Percentiles rank a stretch among this genome's conserved stretches.
These are phyloP conservation scores for Ceuthmochares aereus DNA, from an alignment of 2,113 vertebrate genomes.

Conservation along the genomic window DNA sequence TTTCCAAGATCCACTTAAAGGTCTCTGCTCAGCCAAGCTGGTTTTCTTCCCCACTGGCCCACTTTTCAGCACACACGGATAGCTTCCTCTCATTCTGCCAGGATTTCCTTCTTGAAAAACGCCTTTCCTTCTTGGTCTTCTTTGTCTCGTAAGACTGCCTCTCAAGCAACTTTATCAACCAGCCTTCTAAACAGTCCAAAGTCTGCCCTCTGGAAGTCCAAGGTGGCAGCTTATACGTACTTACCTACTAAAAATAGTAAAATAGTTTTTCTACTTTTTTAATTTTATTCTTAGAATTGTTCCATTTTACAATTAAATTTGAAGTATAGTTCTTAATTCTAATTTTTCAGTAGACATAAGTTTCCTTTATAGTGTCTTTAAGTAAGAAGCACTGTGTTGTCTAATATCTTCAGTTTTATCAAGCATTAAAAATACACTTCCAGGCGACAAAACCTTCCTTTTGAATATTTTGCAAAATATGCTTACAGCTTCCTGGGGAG, in stretches of 20 bases:
- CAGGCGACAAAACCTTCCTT: background rate
- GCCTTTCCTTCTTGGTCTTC: no score
- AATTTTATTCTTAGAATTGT: conserved; percentile 4
- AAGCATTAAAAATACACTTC: conserved; percentile 19
- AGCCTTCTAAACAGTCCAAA: no score
- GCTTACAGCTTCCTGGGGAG: background rate
- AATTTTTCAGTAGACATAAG: conserved; percentile 18
- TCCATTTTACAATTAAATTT: conserved; percentile 52
- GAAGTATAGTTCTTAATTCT: conserved; percentile 54
- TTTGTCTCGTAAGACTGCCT: no score
- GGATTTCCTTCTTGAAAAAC: no score
- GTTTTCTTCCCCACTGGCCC: no score
- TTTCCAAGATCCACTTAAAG: no score
- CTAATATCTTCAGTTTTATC: conserved; percentile 49
- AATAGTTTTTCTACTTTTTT: background rate
- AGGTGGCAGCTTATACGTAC: background rate
- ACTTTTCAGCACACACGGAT: no score
- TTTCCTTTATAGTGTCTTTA: conserved; percentile 29
- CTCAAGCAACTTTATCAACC: no score
- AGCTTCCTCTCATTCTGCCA: no score
- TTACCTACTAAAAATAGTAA: background rate
- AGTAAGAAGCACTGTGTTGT: background rate
- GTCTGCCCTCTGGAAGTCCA: no score
- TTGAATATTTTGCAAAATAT: conserved; percentile 11
- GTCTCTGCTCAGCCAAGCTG: no score